phyloP scores from a whole-genome alignment of 2,797 vertebrate species.

The Gorsachius magnificus region DNA sequence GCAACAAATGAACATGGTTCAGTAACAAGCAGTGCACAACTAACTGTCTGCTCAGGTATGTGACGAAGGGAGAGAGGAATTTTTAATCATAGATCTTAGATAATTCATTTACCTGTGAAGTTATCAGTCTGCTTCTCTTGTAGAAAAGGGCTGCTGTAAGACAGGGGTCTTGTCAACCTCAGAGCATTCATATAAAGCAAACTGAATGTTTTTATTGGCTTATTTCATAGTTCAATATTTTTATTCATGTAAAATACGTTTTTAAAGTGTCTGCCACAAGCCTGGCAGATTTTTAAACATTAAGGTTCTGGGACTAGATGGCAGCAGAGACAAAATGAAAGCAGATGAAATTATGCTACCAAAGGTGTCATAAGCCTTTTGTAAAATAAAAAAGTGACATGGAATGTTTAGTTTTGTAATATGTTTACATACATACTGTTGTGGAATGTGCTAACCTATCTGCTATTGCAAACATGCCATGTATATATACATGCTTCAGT shows the following conservation, averaged over 20 bases:
- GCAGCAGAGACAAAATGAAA: slow-evolving; percentile 70
- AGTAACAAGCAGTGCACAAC: slow-evolving; percentile 83
- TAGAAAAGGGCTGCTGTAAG: background rate
- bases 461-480: background rate
- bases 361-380: background rate
- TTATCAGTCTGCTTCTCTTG: background rate
- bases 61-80: background rate
- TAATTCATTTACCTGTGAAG: background rate
- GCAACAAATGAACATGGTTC: slow-evolving; percentile 88
- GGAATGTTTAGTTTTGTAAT: background rate
- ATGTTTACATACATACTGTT: background rate
- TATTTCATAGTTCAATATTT: background rate
- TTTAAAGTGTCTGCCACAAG: background rate
- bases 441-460: background rate
- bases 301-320: slow-evolving; percentile 59
- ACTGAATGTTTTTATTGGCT: background rate
- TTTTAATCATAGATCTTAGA: background rate
- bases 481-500: background rate
- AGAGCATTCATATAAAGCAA: background rate
- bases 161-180: background rate
- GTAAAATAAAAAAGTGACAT: background rate
- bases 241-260: background rate
- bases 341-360: background rate
- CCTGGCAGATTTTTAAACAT: background rate
- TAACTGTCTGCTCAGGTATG: slow-evolving; percentile 82